Conservation (phyloP, 1,140 invertebrate genomes). For the Aphidius gifuensis region DNA sequence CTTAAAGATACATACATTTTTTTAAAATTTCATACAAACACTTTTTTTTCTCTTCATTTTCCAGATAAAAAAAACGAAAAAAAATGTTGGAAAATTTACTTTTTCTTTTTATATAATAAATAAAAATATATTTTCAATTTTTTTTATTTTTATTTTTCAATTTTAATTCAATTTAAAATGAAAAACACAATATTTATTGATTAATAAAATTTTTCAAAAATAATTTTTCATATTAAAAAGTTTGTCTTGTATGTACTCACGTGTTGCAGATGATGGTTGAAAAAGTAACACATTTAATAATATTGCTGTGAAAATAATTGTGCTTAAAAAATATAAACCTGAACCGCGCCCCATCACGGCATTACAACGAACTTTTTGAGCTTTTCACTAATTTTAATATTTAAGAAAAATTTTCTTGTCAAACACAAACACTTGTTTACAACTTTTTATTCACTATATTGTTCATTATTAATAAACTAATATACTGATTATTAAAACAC, state of each 20-base stretch:
- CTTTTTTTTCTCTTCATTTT: too few species aligned
- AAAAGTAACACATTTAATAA: constrained; percentile 39
- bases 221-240: too few species aligned
- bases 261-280: constrained; percentile 40
- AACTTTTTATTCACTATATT: constrained; percentile 7
- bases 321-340: constrained; percentile 46
- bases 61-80: too few species aligned
- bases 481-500: constrained; percentile 1
- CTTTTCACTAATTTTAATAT: neutral
- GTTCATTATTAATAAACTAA: neutral
- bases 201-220: too few species aligned
- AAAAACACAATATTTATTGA: too few species aligned
- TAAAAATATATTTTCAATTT: too few species aligned
- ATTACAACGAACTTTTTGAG: constrained; percentile 42
- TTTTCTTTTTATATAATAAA: neutral
- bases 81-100: too few species aligned
- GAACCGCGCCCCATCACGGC: constrained; percentile 53
- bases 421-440: constrained; percentile 17
- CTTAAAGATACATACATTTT: too few species aligned
- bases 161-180: neutral
- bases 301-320: constrained; percentile 46
- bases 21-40: too few species aligned
- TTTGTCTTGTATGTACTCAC: constrained; percentile 34
- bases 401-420: neutral
- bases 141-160: too few species aligned